Percentiles rank a stretch among this genome's conserved stretches.
Evolutionary conservation across 2,113 vertebrate genomes (phyloP).

Genomic region (Crotalus viridis): DNA sequence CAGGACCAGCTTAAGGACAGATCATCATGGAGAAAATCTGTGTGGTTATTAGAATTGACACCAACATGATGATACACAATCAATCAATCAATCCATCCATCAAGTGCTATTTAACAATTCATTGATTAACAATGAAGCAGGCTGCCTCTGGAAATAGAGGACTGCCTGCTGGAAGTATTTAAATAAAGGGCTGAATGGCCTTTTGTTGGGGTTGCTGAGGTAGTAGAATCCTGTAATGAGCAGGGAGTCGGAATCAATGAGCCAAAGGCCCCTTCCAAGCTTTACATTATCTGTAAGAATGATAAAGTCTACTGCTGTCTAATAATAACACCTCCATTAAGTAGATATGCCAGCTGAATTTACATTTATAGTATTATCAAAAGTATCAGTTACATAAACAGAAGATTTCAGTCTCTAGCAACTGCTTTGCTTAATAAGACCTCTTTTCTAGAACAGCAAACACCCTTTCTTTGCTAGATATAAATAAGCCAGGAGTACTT

Average conservation of each 20-base stretch:
- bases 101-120: not conserved
- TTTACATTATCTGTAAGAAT: not conserved
- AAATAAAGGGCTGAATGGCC: not conserved
- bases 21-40: not conserved
- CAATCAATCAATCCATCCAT: not conserved
- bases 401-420: not conserved
- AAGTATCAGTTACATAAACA: not conserved
- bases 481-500: not conserved
- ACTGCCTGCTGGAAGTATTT: not conserved
- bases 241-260: not conserved
- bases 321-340: not conserved
- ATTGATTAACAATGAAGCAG: not conserved
- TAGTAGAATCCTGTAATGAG: not conserved
- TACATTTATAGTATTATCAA: not conserved
- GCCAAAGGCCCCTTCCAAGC: not conserved
- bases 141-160: not conserved
- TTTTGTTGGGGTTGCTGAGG: not conserved
- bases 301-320: not conserved
- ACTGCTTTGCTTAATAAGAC: conserved; percentile 2
- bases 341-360: not conserved
- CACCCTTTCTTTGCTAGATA: not conserved
- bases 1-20: not conserved
- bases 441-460: conserved; percentile 12
- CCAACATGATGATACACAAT: not conserved
- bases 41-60: not conserved